phyloP scores from a whole-genome alignment of 1,140 invertebrate genomes.

The Drosophila willistoni region DNA sequence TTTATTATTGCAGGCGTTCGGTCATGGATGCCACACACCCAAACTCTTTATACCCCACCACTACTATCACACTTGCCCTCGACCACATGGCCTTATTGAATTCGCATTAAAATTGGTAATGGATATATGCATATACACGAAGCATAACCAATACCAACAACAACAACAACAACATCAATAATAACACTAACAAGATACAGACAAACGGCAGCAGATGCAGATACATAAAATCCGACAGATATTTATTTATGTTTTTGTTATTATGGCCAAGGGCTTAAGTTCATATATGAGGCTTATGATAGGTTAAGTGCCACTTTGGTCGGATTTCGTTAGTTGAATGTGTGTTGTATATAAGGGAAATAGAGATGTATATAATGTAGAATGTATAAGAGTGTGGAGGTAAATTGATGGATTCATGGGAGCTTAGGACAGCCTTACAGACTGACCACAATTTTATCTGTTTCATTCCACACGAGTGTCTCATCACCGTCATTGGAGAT shows the following conservation, averaged over 20 bases:
- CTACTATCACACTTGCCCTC: constrained; percentile 21
- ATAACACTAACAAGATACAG: constrained; percentile 1
- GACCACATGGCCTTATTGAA: constrained; percentile 64
- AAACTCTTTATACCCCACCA: background rate
- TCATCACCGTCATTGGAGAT: background rate
- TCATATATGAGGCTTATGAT: constrained; percentile 52
- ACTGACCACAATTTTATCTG: constrained; percentile 4
- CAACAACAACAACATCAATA: background rate
- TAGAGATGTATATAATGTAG: too few relatives aligned
- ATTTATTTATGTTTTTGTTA: constrained; percentile 57
- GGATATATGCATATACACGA: constrained; percentile 73
- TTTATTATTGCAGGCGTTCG: constrained; percentile 72
- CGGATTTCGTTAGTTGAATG: constrained; percentile 32
- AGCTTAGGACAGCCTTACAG: background rate
- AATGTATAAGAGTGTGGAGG: too few relatives aligned
- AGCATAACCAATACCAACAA: constrained; percentile 6
- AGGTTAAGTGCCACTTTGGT: constrained; percentile 56
- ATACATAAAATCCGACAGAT: constrained; percentile 45
- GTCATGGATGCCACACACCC: constrained; percentile 11
- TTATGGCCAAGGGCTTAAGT: constrained; percentile 38
- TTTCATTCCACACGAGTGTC: background rate
- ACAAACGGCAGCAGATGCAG: constrained; percentile 24
- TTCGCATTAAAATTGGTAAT: constrained; percentile 78
- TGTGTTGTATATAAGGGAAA: too few relatives aligned
- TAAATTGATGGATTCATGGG: constrained; percentile 1